phyloP scores from a whole-genome alignment of 2,113 vertebrate genomes.

The Eleginops maclovinus region DNA sequence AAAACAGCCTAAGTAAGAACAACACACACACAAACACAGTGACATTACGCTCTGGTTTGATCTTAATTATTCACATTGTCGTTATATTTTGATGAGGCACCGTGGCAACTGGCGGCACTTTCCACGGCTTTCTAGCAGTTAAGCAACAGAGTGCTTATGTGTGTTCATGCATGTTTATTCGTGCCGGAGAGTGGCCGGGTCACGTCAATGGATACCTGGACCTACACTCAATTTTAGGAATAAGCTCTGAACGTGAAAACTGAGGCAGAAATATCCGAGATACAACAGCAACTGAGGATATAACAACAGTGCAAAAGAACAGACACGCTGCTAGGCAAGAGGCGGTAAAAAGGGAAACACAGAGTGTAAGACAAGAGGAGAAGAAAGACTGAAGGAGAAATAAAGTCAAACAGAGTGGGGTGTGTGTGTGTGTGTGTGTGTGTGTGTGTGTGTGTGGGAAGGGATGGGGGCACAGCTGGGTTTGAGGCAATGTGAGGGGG shows the following conservation, averaged over 20 bases:
- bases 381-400: conserved; percentile 23
- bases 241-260: background rate
- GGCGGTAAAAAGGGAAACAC: conserved; percentile 7
- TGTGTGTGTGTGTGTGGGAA: conserved; percentile 53
- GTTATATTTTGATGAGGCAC: conserved; percentile 70
- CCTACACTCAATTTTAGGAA: background rate
- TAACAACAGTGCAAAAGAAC: conserved; percentile 19
- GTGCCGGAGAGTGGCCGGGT: background rate
- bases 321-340: background rate
- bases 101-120: conserved; percentile 46
- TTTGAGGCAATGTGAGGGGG: conserved; percentile 73
- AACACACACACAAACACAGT: conserved; percentile 32
- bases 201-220: conserved; percentile 8
- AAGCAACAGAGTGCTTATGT: conserved; percentile 37
- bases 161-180: conserved; percentile 36
- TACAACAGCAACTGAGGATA: background rate
- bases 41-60: conserved; percentile 62
- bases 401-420: conserved; percentile 6
- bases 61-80: conserved; percentile 78
- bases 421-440: conserved; percentile 14
- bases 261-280: background rate
- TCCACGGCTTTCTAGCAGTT: conserved; percentile 36
- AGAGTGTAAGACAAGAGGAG: conserved; percentile 6
- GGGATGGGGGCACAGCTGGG: conserved; percentile 74
- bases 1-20: background rate